A percentile compares a stretch with the other conserved stretches of the same genome.
Evolutionary conservation across 2,888 invertebrate species (phyloP).

Genomic region (Drosophila recens): DNA sequence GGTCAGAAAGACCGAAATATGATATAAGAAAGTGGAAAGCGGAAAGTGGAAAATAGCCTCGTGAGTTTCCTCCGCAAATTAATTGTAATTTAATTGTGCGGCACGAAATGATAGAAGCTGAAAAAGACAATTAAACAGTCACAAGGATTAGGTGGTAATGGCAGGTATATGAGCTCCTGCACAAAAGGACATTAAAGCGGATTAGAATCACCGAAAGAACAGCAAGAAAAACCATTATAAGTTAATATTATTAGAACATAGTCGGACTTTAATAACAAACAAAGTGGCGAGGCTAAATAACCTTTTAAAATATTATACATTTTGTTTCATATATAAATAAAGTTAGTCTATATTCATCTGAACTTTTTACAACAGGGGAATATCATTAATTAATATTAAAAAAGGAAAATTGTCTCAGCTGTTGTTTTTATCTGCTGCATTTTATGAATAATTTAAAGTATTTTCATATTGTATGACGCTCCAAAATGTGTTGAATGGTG

Average conservation of each 20-base stretch:
- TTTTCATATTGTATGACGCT: neutral
- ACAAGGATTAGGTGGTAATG: slow-evolving; percentile 39
- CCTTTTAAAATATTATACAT: neutral
- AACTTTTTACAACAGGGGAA: too few species aligned
- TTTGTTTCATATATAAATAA: neutral
- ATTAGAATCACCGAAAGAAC: slow-evolving; percentile 23
- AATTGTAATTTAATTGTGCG: slow-evolving; percentile 75
- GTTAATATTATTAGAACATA: neutral
- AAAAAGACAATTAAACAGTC: slow-evolving; percentile 45
- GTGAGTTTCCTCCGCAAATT: slow-evolving; percentile 35
- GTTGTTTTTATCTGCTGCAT: neutral
- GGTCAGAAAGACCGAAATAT: slow-evolving; percentile 11
- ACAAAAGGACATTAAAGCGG: slow-evolving; percentile 45
- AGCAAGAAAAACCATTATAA: neutral
- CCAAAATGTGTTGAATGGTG: neutral
- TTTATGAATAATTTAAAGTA: slow-evolving; percentile 5
- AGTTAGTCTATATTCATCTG: too few species aligned
- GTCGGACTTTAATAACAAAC: neutral
- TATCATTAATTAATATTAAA: neutral
- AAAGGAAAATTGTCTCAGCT: neutral
- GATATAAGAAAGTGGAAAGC: slow-evolving; percentile 31
- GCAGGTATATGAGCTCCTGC: slow-evolving; percentile 21
- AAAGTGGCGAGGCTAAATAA: neutral
- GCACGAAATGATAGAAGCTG: slow-evolving; percentile 44
- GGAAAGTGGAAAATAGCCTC: slow-evolving; percentile 42